phyloP scores from a whole-genome alignment of 2,113 vertebrate genomes.

The Pungitius pungitius region DNA sequence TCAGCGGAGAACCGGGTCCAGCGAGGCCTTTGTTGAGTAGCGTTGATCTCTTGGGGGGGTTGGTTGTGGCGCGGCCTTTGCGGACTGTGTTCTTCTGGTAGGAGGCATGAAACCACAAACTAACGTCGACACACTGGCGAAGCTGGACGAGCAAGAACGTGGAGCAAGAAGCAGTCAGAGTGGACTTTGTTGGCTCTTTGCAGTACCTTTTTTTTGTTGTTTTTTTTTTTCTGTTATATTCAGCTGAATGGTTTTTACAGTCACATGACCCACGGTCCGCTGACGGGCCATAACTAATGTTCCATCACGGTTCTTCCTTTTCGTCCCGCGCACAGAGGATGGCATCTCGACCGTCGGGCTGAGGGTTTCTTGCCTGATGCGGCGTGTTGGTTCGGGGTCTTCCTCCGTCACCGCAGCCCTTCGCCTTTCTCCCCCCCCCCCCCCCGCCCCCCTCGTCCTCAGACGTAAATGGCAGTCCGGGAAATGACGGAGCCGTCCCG shows the following conservation, averaged over 20 bases:
- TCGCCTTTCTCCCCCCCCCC: constrained; percentile 1
- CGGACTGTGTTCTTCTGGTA: constrained; percentile 16
- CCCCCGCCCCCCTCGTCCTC: constrained; percentile 4
- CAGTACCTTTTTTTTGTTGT: constrained; percentile 18
- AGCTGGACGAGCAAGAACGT: constrained; percentile 57
- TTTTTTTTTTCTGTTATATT: constrained; percentile 10
- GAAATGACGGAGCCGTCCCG: constrained; percentile 91
- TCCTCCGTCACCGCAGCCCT: constrained; percentile 24
- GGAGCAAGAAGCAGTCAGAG: constrained; percentile 51
- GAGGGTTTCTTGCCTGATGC: constrained; percentile 41
- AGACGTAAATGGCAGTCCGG: constrained; percentile 89
- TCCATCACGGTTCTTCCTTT: constrained; percentile 5
- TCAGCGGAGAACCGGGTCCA: constrained; percentile 1
- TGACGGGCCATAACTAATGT: not conserved
- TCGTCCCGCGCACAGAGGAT: constrained; percentile 46
- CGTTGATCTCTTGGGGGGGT: not conserved
- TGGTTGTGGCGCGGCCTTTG: constrained; percentile 12
- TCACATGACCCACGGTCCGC: constrained; percentile 43
- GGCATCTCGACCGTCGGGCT: constrained; percentile 23
- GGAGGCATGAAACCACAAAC: constrained; percentile 52
- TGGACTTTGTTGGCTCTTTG: constrained; percentile 34
- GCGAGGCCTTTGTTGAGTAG: constrained; percentile 13
- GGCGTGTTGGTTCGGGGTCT: constrained; percentile 13
- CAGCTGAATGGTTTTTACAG: constrained; percentile 33
- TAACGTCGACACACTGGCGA: constrained; percentile 62